A percentile compares a stretch with the other conserved stretches of the same genome.
Evolutionary conservation across 2,797 vertebrate genomes (phyloP).

Genomic region (Champsocephalus esox): DNA sequence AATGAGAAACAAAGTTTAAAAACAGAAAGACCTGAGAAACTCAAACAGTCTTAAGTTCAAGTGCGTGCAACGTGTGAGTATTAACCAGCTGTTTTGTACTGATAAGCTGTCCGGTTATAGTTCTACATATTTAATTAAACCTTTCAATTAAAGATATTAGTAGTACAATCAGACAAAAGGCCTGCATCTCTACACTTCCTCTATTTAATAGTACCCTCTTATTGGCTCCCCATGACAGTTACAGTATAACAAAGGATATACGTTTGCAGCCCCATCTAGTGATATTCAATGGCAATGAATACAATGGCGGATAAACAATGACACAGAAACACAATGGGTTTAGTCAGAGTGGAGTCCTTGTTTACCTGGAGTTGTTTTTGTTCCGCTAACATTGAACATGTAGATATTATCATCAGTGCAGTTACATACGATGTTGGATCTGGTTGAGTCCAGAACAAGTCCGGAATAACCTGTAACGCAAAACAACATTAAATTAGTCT

Average conservation of each 20-base stretch:
- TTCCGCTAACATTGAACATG: slow-evolving; percentile 92
- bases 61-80: neutral
- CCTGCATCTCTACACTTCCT: neutral
- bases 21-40: neutral
- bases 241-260: neutral
- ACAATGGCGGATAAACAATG: neutral
- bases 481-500: neutral
- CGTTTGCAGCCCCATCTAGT: slow-evolving; percentile 68
- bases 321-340: neutral
- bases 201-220: neutral
- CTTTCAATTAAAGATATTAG: neutral
- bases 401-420: slow-evolving; percentile 97
- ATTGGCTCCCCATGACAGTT: neutral
- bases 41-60: neutral
- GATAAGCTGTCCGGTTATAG: neutral
- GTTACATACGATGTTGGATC: slow-evolving; percentile 92
- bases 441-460: slow-evolving; percentile 90
- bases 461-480: slow-evolving; percentile 92
- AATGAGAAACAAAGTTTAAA: neutral
- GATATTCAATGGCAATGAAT: slow-evolving; percentile 27
- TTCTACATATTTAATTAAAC: neutral
- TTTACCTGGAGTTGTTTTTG: slow-evolving; percentile 91
- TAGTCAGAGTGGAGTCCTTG: neutral
- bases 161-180: neutral
- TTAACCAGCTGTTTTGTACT: neutral